phyloP scores from a whole-genome alignment of 2,113 vertebrate genomes.

The Lepidothrix coronata region DNA sequence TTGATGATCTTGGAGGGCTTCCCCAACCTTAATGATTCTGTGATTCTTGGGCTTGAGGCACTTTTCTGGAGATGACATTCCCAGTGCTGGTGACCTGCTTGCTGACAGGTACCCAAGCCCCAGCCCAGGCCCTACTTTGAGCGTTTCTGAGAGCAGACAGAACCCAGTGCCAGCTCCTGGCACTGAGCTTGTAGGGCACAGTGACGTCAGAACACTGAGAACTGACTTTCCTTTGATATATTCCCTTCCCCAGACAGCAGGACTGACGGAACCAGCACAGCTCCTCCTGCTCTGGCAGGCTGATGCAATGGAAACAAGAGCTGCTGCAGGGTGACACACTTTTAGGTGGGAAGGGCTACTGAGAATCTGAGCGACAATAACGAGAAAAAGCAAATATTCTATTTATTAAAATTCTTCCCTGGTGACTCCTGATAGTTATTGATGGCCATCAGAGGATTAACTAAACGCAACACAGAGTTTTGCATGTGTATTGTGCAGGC shows the following conservation, averaged over 20 bases:
- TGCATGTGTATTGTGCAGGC: background rate
- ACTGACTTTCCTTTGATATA: background rate
- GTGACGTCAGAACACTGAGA: rapidly evolving
- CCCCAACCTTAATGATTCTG: background rate
- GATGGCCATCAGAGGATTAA: conserved; percentile 25
- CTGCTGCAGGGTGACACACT: background rate
- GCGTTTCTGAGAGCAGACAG: background rate
- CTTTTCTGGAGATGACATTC: background rate
- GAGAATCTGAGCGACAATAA: background rate
- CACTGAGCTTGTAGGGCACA: background rate
- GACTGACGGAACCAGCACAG: background rate
- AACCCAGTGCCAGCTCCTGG: background rate
- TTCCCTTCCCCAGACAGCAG: background rate
- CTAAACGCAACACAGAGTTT: background rate
- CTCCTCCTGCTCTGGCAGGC: background rate
- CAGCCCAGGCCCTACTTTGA: background rate
- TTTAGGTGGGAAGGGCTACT: background rate
- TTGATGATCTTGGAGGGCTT: background rate
- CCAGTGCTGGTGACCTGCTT: background rate
- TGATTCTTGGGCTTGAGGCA: background rate
- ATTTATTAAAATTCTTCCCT: background rate
- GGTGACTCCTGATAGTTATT: background rate
- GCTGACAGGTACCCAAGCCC: background rate
- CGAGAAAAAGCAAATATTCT: background rate
- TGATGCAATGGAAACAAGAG: background rate